Evolutionary conservation across 2,888 invertebrate genomes (phyloP).

Genomic region (Carabus problematicus): DNA sequence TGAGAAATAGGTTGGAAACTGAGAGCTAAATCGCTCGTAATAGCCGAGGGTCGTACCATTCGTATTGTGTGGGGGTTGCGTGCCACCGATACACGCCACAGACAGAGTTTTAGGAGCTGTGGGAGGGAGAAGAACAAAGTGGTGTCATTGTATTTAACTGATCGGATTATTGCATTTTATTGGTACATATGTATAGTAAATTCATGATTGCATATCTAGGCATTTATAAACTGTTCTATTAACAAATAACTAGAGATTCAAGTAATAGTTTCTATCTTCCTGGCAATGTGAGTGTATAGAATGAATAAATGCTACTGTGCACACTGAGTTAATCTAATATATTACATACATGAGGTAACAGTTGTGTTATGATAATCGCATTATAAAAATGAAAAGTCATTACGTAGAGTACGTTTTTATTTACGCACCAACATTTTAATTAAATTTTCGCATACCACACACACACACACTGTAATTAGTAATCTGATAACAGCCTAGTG

Average conservation of each 20-base stretch:
- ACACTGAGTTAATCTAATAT: no score
- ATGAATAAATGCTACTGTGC: no score
- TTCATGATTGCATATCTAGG: background rate
- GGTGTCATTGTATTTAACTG: no score
- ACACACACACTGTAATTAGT: background rate
- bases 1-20: conserved; percentile 36
- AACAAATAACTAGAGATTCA: conserved; percentile 8
- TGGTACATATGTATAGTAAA: background rate
- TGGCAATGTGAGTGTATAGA: no score
- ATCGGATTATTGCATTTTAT: background rate
- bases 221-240: background rate
- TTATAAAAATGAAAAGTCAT: conserved; percentile 30
- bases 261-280: no score
- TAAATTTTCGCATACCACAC: conserved; percentile 34
- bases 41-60: conserved; percentile 6
- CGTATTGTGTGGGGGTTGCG: conserved; percentile 8
- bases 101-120: no score
- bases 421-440: conserved; percentile 39
- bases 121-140: conserved; percentile 3
- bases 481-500: conserved; percentile 7
- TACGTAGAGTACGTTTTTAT: conserved; percentile 38
- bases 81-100: conserved; percentile 11
- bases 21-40: conserved; percentile 32
- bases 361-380: conserved; percentile 1
- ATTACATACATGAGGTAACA: conserved; percentile 5